Percentiles rank a stretch among this genome's conserved stretches.
These are phyloP conservation scores for Actias luna DNA, from an alignment of 2,888 invertebrate species.

Conservation along the genomic window DNA sequence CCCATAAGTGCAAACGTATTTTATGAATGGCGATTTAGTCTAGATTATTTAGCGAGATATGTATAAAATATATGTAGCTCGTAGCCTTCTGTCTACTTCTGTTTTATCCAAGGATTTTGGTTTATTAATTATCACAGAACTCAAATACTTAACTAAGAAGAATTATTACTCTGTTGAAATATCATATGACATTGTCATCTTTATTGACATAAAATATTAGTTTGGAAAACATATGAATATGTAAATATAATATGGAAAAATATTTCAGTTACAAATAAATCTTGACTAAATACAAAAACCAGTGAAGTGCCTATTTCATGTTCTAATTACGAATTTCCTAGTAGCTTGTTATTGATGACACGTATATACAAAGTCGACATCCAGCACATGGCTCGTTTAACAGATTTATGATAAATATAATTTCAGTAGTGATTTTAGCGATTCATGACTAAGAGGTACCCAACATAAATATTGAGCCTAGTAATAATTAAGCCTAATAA, in stretches of 20 bases:
- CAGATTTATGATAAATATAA: slow-evolving; percentile 18
- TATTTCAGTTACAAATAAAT: neutral
- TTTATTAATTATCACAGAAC: neutral
- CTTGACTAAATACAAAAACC: neutral
- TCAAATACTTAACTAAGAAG: neutral
- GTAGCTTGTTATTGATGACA: slow-evolving; percentile 3
- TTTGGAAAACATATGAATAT: too few species aligned
- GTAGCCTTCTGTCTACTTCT: too few species aligned
- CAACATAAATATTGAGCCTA: neutral
- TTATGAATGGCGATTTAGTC: too few species aligned
- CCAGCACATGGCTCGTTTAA: slow-evolving; percentile 14
- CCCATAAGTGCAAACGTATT: too few species aligned
- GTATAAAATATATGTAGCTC: too few species aligned
- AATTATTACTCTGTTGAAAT: neutral
- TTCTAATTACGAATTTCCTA: neutral
- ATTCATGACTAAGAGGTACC: slow-evolving; percentile 8
- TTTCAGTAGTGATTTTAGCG: slow-evolving; percentile 12
- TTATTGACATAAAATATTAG: neutral
- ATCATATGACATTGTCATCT: neutral
- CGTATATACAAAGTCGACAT: neutral
- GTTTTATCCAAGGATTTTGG: too few species aligned
- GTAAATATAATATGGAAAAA: too few species aligned
- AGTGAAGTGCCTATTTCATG: neutral
- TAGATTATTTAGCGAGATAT: too few species aligned
- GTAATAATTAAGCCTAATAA: neutral